Evolutionary conservation across 2,888 invertebrate species (phyloP).

Genomic region (Leucoma salicis): DNA sequence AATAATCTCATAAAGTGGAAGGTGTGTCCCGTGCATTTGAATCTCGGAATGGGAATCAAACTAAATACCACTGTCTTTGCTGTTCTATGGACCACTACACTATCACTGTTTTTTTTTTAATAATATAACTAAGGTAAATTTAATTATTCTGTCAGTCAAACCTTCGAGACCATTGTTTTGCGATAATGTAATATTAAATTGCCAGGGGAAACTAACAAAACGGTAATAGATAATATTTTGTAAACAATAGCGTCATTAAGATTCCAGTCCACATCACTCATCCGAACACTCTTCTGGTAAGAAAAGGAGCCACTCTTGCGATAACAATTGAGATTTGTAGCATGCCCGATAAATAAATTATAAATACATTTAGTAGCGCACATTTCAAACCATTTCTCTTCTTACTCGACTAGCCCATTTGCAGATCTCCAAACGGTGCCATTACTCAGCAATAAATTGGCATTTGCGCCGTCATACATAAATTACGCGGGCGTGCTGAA

Average conservation of each 20-base stretch:
- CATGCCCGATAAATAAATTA: conserved; percentile 76
- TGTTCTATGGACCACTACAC: too few relatives aligned
- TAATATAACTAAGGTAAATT: too few relatives aligned
- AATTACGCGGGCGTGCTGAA: conserved; percentile 73
- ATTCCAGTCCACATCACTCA: conserved; percentile 45
- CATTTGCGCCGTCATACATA: conserved; percentile 81
- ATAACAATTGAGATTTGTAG: conserved; percentile 72
- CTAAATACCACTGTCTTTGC: too few relatives aligned
- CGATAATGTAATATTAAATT: too few relatives aligned
- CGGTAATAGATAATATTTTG: conserved; percentile 3
- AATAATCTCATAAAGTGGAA: too few relatives aligned
- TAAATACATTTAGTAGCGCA: conserved; percentile 77
- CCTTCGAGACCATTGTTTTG: too few relatives aligned
- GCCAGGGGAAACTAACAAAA: too few relatives aligned
- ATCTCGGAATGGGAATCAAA: too few relatives aligned
- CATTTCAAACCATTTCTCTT: conserved; percentile 78
- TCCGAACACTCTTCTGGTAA: conserved; percentile 32
- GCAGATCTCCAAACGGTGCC: conserved; percentile 79
- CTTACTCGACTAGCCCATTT: conserved; percentile 78
- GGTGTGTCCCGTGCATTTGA: too few relatives aligned
- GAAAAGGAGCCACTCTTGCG: conserved; percentile 53
- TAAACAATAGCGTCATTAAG: conserved; percentile 21
- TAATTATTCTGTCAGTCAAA: too few relatives aligned
- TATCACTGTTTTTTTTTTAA: too few relatives aligned
- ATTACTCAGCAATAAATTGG: conserved; percentile 83